Conservation (phyloP, 2,888 invertebrate species). For the Drosophila demipolita region DNA sequence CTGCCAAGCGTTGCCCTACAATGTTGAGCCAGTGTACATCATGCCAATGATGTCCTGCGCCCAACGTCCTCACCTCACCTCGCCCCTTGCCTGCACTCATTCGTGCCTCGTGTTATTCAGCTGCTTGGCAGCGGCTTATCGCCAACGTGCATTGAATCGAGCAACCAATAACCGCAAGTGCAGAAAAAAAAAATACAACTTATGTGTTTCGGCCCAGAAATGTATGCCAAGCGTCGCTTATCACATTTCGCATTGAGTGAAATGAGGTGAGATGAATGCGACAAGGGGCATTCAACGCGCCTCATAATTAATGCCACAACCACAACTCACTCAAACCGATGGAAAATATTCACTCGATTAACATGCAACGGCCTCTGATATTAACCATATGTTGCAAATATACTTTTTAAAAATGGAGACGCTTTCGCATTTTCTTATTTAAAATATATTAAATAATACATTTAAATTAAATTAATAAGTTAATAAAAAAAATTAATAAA, state of each 20-base stretch:
- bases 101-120: constrained; percentile 1
- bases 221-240: constrained; percentile 46
- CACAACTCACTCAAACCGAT: constrained; percentile 4
- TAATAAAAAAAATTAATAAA: too few species aligned
- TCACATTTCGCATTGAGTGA: constrained; percentile 33
- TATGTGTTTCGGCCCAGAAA: constrained; percentile 42
- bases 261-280: constrained; percentile 8
- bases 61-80: background rate
- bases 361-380: background rate
- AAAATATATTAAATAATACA: background rate
- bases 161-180: constrained; percentile 27
- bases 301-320: constrained; percentile 31
- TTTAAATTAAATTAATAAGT: too few species aligned
- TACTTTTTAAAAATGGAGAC: background rate
- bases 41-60: background rate
- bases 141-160: constrained; percentile 51
- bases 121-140: constrained; percentile 45
- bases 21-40: constrained; percentile 11
- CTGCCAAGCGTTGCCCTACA: constrained; percentile 45
- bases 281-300: background rate
- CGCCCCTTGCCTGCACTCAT: background rate
- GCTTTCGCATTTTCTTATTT: background rate
- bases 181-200: constrained; percentile 3
- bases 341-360: constrained; percentile 1
- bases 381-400: background rate